These are phyloP conservation scores for Tarsius wallacei DNA, from an alignment of 2,797 vertebrate genomes.

Conservation along the genomic window DNA sequence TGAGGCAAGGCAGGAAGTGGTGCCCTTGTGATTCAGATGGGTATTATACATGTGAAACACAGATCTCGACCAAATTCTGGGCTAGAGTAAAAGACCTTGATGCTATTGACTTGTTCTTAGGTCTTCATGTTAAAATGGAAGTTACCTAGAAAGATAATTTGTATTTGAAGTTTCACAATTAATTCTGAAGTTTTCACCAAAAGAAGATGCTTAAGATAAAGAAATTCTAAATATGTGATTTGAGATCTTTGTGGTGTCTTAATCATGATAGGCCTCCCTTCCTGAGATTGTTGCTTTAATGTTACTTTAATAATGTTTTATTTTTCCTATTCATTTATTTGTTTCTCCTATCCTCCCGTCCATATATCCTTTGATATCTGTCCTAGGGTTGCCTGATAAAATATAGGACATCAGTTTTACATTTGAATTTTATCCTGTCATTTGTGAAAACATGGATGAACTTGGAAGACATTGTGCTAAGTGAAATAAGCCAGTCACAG, in stretches of 20 bases:
- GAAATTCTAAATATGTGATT: neutral
- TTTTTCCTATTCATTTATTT: neutral
- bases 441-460: neutral
- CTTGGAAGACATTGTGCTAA: neutral
- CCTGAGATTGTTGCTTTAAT: neutral
- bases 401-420: neutral
- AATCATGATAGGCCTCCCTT: neutral
- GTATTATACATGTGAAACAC: neutral
- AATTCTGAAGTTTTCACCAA: constrained; percentile 34
- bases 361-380: neutral
- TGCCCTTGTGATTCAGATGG: neutral
- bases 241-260: neutral
- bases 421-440: constrained; percentile 37
- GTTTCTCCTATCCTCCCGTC: neutral
- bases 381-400: constrained; percentile 12
- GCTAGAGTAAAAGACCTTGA: neutral
- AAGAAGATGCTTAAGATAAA: constrained; percentile 12
- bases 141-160: neutral
- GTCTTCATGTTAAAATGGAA: constrained; percentile 38
- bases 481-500: neutral
- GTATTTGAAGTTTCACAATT: neutral
- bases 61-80: neutral
- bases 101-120: neutral
- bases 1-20: neutral
- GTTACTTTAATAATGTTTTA: neutral